Base-by-base conservation (phyloP, 2,113 vertebrate species). In the Catharus minimus region DNA sequence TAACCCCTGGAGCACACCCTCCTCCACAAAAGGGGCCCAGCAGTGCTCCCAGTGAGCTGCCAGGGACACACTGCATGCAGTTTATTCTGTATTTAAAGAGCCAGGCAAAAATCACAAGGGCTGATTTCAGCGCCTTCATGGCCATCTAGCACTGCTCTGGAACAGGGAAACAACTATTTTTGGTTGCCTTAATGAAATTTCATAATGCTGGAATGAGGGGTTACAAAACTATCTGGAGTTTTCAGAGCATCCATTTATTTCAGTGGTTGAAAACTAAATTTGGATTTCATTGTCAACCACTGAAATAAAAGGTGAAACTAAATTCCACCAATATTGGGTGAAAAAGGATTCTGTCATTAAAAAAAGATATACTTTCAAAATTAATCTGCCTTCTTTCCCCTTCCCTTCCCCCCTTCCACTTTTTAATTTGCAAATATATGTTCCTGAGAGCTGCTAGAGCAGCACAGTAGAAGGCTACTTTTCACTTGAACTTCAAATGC, bases 1-100 rank as follows among this genome's bases (percentile, higher is more conserved):
- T 97, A 96, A 97, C 84, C 89, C 69, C 88, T 17, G 27, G 55
- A 90, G 71, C 92, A 92, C 11, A 0, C 86, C 88, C 86, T 90
- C 62, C 46, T 5, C 94, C 88, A 64, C 86, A 89, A 94, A 95
- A 95, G 82, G 83, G 82, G 84, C 62, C 50, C 50, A 83, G 83
- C 82, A 90, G 83, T 83, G 69, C 74, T 92, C 41, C 90, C 50
- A 23, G n/a, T 68, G 88, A 89, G 84, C 90, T 26, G 21, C 61
- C 67, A 18, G 41, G 83, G 72, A 67, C 66, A 82, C 71, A 10
- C 55, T 77, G 23, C 14, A 8, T 23, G 30, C 21, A 72, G 13
- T 49, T 89, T 46, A n/a, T 66, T 80, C 41, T 52, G 52, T 17
- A 4, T 53, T 47, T 52, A 49, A 88, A 89, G 78, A 71, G 53